Evolutionary conservation across 2,888 invertebrate species (phyloP), one percentile per base, ranked within the genome.

Genomic region (Liopterus haemorrhoidalis): DNA sequence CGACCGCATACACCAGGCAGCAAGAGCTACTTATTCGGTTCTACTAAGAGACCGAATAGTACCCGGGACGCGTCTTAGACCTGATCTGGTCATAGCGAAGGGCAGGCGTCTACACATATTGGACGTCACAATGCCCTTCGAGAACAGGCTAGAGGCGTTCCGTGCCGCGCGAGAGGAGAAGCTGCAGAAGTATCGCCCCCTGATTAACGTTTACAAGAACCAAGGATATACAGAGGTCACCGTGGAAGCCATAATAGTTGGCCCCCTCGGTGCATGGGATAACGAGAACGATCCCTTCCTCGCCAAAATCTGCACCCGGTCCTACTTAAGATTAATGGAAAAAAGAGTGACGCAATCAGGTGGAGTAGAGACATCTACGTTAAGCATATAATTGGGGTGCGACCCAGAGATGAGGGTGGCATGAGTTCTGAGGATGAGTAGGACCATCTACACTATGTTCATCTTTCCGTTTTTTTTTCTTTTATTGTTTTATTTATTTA

Each of bases 281-380:
- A 54, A 51, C 1, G 42, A 14, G 2, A 62, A 62, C 43, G 57
- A 60, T 38, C 14, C 21, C 2, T 56, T 57, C 22, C 42, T 58
- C 6, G 27, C 31, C 5, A 6, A 9, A 9, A 39, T 58, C 5
- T 45, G 51, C 5, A 41, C 51, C 4, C 19, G 37, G 0, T 19
- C 39, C 1, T 61, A 60, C 31, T 54, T 57, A 0, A 21, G 21
- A 1, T 20, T 57, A 18, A 57, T 63, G 59, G 16, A 53, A n/a
- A 45, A 55, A 2, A 50, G 60, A 11, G 58, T 59, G 50, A 63
- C 15, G 37, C 48, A 8, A 57, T 60, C 14, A 41, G 54, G 0
- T 61, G 61, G 61, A 55, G 56, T 5, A 41, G 61, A 2, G 60
- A 64, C 50, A 57, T 63, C 1, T 64, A 63, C 47, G 53, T 62